Percentiles rank a stretch among this genome's conserved stretches.
phyloP scores from a whole-genome alignment of 2,888 invertebrate species.

The Lithophane semibrunnea region DNA sequence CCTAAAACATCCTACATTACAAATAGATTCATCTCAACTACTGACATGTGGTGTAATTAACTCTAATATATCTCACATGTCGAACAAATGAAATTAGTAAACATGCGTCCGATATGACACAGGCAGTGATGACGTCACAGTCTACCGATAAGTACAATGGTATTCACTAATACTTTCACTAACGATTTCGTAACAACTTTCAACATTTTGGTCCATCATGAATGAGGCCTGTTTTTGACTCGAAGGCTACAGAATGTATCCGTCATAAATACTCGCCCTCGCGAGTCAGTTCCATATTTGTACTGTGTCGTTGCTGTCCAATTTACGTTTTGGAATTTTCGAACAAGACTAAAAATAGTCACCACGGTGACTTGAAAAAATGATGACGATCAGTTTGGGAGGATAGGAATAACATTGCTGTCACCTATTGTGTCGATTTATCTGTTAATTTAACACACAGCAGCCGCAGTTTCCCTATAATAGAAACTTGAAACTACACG shows the following conservation, averaged over 20 bases:
- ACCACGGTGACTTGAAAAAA: slow-evolving; percentile 37
- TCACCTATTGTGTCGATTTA: slow-evolving; percentile 58
- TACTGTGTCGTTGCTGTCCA: slow-evolving; percentile 45
- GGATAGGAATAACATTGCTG: slow-evolving; percentile 53
- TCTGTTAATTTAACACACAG: slow-evolving; percentile 59
- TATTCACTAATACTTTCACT: slow-evolving; percentile 59
- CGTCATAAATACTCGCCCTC: slow-evolving; percentile 58
- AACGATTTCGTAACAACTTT: slow-evolving; percentile 57
- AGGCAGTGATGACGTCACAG: slow-evolving; percentile 60
- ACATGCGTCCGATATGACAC: slow-evolving; percentile 56
- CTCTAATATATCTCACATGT: slow-evolving; percentile 51
- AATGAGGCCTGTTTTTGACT: slow-evolving; percentile 47
- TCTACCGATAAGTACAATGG: slow-evolving; percentile 61
- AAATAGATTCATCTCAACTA: slow-evolving; percentile 54
- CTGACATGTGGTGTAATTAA: slow-evolving; percentile 57
- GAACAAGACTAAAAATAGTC: slow-evolving; percentile 59
- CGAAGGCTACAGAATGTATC: slow-evolving; percentile 48
- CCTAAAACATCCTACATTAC: slow-evolving; percentile 33
- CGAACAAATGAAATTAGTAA: slow-evolving; percentile 57
- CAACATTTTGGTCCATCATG: slow-evolving; percentile 53
- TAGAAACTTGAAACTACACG: slow-evolving; percentile 59
- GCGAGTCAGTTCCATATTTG: slow-evolving; percentile 60
- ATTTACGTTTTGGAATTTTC: slow-evolving; percentile 59
- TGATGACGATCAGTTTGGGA: slow-evolving; percentile 43
- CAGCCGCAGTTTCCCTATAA: slow-evolving; percentile 53